Percentiles rank a stretch among this genome's conserved stretches.
These are phyloP conservation scores for Eolophus roseicapilla DNA, from an alignment of 2,113 vertebrate genomes.

Conservation along the genomic window DNA sequence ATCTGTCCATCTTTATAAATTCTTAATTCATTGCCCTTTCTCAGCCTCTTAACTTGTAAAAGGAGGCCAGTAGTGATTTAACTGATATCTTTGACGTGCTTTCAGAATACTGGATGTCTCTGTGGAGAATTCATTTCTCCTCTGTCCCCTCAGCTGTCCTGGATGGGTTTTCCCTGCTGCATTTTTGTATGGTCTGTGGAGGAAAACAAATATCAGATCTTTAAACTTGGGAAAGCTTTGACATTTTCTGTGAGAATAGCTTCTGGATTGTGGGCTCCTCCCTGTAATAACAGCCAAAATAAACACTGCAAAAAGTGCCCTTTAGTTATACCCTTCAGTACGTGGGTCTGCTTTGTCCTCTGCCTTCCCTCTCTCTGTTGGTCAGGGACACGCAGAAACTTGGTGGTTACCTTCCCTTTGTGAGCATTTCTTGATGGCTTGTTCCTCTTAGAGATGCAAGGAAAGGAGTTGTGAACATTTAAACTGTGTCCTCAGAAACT, in stretches of 20 bases:
- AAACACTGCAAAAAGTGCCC: background rate
- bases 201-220: background rate
- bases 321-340: background rate
- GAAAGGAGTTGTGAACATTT: background rate
- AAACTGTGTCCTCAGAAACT: background rate
- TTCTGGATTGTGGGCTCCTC: background rate
- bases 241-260: background rate
- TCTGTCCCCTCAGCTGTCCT: background rate
- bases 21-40: constrained; percentile 66
- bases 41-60: constrained; percentile 58
- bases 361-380: background rate
- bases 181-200: background rate
- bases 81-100: background rate
- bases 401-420: background rate
- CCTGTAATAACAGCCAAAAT: background rate
- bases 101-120: background rate
- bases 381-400: background rate
- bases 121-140: background rate
- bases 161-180: background rate
- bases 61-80: constrained; percentile 43
- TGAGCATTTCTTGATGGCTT: background rate
- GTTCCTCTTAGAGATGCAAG: background rate
- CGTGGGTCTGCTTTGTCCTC: background rate
- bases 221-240: background rate
- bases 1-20: constrained; percentile 54